Conservation (phyloP, 2,888 invertebrate genomes). For the Spodoptera picta region DNA sequence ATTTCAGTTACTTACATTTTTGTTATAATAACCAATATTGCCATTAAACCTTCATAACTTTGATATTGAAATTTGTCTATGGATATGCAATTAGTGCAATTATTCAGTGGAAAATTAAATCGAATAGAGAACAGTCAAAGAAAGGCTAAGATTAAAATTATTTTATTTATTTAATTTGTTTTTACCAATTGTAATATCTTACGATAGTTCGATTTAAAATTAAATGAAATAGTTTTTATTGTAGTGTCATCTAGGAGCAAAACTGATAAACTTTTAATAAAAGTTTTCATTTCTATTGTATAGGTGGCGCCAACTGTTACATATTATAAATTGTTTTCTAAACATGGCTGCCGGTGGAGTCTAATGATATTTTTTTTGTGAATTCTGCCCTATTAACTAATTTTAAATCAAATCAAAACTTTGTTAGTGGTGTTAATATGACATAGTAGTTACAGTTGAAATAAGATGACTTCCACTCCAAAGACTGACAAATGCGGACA, state of each 20-base stretch:
- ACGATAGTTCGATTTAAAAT: too few relatives aligned
- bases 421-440: slow-evolving; percentile 76
- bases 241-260: slow-evolving; percentile 23
- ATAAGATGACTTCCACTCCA: slow-evolving; percentile 86
- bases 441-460: slow-evolving; percentile 71
- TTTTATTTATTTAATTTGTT: too few relatives aligned
- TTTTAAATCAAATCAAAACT: slow-evolving; percentile 58
- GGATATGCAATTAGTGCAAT: too few relatives aligned
- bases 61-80: too few relatives aligned
- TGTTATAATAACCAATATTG: too few relatives aligned
- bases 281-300: neutral
- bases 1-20: too few relatives aligned
- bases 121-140: too few relatives aligned
- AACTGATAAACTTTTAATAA: neutral
- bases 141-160: too few relatives aligned
- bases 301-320: slow-evolving; percentile 58
- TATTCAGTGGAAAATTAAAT: too few relatives aligned
- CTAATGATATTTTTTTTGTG: slow-evolving; percentile 74
- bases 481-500: slow-evolving; percentile 86
- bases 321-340: slow-evolving; percentile 68
- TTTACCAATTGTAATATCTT: too few relatives aligned
- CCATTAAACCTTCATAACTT: too few relatives aligned
- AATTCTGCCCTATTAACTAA: slow-evolving; percentile 67
- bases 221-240: too few relatives aligned
- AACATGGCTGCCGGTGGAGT: slow-evolving; percentile 87